Evolutionary conservation across 2,888 invertebrate genomes (phyloP).

Genomic region (Anticlea derivata): DNA sequence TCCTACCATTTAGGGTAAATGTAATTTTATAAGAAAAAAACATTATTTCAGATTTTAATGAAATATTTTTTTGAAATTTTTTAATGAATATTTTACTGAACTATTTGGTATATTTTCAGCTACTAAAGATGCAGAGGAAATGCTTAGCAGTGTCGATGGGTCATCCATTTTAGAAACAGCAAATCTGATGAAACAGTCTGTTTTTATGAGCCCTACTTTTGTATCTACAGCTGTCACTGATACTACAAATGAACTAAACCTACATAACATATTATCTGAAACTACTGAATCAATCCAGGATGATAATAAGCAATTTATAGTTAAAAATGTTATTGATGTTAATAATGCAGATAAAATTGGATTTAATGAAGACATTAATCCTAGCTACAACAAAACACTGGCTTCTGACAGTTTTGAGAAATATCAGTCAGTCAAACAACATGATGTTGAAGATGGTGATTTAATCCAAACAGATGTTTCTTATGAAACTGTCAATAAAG

Average conservation of each 20-base stretch:
- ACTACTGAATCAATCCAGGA: conserved; percentile 2
- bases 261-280: conserved; percentile 1
- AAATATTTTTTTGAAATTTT: too few relatives aligned
- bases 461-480: conserved; percentile 22
- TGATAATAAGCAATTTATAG: not conserved
- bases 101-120: conserved; percentile 16
- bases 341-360: not conserved
- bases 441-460: conserved; percentile 24
- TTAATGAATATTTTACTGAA: too few relatives aligned
- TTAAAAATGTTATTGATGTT: not conserved
- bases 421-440: conserved; percentile 23
- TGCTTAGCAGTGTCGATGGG: conserved; percentile 29
- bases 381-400: not conserved
- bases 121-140: conserved; percentile 1
- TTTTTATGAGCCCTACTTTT: conserved; percentile 73
- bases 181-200: conserved; percentile 67
- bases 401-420: conserved; percentile 3
- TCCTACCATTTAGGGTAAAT: too few relatives aligned
- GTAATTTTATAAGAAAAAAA: too few relatives aligned
- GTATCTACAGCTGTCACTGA: conserved; percentile 43
- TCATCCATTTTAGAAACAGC: conserved; percentile 71
- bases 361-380: not conserved
- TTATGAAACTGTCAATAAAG: conserved; percentile 3
- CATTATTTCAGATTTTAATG: too few relatives aligned
- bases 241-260: conserved; percentile 42